phyloP scores from a whole-genome alignment of 2,797 vertebrate genomes.

The Enteromius thamalakanensis region DNA sequence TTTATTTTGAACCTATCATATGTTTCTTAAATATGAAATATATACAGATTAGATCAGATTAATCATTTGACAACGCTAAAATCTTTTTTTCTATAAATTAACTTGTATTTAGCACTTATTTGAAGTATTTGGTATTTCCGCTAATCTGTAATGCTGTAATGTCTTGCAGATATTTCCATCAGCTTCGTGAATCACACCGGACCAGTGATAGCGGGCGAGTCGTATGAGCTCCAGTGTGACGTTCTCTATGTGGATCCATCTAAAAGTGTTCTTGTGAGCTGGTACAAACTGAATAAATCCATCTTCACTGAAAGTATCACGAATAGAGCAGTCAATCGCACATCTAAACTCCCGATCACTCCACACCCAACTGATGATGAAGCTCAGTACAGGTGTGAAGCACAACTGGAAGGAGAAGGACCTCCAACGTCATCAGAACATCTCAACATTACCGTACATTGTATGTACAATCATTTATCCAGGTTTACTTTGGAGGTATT shows the following conservation, averaged over 20 bases:
- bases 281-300: slow-evolving; percentile 53
- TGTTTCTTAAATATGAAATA: too few relatives aligned
- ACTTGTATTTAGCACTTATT: too few relatives aligned
- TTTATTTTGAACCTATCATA: too few relatives aligned
- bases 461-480: slow-evolving; percentile 65
- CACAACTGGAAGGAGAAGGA: slow-evolving; percentile 52
- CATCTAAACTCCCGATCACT: slow-evolving; percentile 38
- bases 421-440: slow-evolving; percentile 47
- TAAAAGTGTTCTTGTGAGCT: slow-evolving; percentile 61
- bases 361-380: slow-evolving; percentile 53
- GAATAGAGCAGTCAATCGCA: slow-evolving; percentile 42
- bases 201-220: slow-evolving; percentile 31
- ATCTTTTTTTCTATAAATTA: too few relatives aligned
- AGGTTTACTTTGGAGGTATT: not conserved
- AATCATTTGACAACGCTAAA: too few relatives aligned
- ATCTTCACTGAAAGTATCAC: not conserved
- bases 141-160: not conserved
- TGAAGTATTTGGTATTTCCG: not conserved
- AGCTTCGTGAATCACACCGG: accelerated
- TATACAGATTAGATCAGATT: too few relatives aligned
- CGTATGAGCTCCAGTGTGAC: slow-evolving; percentile 68
- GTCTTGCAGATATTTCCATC: slow-evolving; percentile 59
- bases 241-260: slow-evolving; percentile 59
- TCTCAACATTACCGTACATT: slow-evolving; percentile 63
- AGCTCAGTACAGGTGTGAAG: slow-evolving; percentile 66